A percentile compares a stretch with the other conserved stretches of the same genome.
These are phyloP conservation scores for Drosophila chauvacae DNA, from an alignment of 1,140 invertebrate genomes.

Conservation along the genomic window DNA sequence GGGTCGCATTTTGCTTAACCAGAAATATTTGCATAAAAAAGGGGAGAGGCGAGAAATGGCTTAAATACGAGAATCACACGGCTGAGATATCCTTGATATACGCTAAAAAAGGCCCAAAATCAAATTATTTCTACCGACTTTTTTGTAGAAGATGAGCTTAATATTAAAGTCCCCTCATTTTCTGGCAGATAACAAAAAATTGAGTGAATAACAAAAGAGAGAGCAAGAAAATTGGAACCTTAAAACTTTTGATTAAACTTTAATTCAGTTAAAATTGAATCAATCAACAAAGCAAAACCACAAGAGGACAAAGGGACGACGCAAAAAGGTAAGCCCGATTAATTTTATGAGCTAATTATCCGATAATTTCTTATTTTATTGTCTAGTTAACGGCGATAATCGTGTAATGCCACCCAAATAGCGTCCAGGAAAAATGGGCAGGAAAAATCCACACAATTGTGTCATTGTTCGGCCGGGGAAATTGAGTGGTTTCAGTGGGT, in stretches of 20 bases:
- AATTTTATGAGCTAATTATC: slow-evolving; percentile 60
- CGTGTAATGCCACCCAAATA: slow-evolving; percentile 39
- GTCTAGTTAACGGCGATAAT: slow-evolving; percentile 66
- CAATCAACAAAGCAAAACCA: slow-evolving; percentile 16
- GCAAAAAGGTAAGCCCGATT: slow-evolving; percentile 58
- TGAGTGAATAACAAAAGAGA: slow-evolving; percentile 1
- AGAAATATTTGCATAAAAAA: slow-evolving; percentile 69
- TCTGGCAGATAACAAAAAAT: slow-evolving; percentile 17
- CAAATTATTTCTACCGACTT: slow-evolving; percentile 19
- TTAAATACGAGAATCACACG: slow-evolving; percentile 62
- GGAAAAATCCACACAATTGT: slow-evolving; percentile 39
- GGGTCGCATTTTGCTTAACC: slow-evolving; percentile 54
- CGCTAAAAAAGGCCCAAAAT: slow-evolving; percentile 44
- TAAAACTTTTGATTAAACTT: slow-evolving; percentile 18
- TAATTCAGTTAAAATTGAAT: slow-evolving; percentile 35
- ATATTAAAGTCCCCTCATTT: slow-evolving; percentile 14
- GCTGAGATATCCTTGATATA: slow-evolving; percentile 37
- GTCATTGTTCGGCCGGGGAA: slow-evolving; percentile 19
- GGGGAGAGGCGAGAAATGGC: slow-evolving; percentile 34
- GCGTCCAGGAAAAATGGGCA: neutral
- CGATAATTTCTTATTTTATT: slow-evolving; percentile 64
- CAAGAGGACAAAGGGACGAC: slow-evolving; percentile 8
- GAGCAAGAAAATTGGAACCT: neutral
- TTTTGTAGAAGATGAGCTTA: neutral
- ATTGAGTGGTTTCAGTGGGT: slow-evolving; percentile 11